phyloP scores from a whole-genome alignment of 2,888 invertebrate genomes.

The Epirrita christyi region DNA sequence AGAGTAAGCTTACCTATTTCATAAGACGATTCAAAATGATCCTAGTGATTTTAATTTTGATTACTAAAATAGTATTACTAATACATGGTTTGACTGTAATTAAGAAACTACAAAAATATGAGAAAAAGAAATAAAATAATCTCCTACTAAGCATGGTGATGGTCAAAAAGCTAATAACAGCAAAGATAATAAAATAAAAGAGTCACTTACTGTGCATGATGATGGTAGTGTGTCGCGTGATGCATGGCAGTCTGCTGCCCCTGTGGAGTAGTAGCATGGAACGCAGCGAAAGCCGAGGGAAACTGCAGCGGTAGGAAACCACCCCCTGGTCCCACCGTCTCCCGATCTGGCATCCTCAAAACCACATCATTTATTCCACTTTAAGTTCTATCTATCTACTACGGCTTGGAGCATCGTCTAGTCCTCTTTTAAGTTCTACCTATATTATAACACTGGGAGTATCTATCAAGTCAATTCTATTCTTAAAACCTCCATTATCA shows the following conservation, averaged over 20 bases:
- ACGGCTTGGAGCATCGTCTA: neutral
- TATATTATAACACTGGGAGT: slow-evolving; percentile 35
- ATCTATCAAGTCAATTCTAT: slow-evolving; percentile 74
- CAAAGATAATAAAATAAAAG: slow-evolving; percentile 5
- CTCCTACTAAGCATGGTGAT: no score
- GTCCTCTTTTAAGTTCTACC: slow-evolving; percentile 32
- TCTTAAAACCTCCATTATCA: slow-evolving; percentile 60
- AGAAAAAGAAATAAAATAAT: no score
- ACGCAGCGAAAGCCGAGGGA: slow-evolving; percentile 85
- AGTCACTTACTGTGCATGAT: slow-evolving; percentile 78
- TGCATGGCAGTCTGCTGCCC: slow-evolving; percentile 85
- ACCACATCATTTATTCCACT: slow-evolving; percentile 53
- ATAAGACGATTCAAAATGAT: no score
- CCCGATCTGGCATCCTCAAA: slow-evolving; percentile 81
- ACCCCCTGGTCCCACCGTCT: slow-evolving; percentile 82
- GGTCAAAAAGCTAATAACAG: no score
- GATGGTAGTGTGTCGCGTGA: slow-evolving; percentile 82
- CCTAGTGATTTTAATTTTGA: no score
- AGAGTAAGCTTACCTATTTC: no score
- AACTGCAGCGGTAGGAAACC: slow-evolving; percentile 85
- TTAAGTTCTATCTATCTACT: slow-evolving; percentile 30
- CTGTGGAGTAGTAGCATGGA: slow-evolving; percentile 86
- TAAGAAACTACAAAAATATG: no score
- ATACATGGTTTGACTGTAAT: no score
- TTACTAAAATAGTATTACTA: no score